A percentile compares a stretch with the other conserved stretches of the same genome.
Conservation (phyloP, 2,113 vertebrate species). For the Manacus vitellinus region DNA sequence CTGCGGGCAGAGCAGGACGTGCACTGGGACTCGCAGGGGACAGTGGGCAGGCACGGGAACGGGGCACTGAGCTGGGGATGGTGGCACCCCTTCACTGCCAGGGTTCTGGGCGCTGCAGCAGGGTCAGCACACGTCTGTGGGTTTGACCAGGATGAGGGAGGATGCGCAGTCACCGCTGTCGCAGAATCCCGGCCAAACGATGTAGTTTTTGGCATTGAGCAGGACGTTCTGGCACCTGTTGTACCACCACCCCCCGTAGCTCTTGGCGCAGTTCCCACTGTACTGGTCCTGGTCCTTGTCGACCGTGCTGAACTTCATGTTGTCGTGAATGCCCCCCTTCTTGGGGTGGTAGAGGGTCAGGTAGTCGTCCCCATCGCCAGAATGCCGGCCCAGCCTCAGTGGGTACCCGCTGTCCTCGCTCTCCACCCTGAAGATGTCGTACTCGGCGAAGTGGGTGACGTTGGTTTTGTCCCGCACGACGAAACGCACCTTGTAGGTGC, state of each 20-base stretch:
- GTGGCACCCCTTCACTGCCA: rapidly evolving
- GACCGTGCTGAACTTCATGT: constrained; percentile 59
- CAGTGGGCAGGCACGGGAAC: background rate
- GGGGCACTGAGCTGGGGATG: background rate
- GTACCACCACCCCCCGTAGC: constrained; percentile 70
- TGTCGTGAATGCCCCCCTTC: constrained; percentile 54
- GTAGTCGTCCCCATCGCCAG: constrained; percentile 15
- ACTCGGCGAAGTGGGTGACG: constrained; percentile 42
- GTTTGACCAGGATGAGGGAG: constrained; percentile 67
- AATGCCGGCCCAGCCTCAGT: constrained; percentile 9
- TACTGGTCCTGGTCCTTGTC: constrained; percentile 69
- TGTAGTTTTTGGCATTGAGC: constrained; percentile 50
- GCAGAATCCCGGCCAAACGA: constrained; percentile 48
- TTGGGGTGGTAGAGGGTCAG: constrained; percentile 38
- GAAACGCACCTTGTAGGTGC: constrained; percentile 71
- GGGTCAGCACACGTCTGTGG: constrained; percentile 58
- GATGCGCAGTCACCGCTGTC: background rate
- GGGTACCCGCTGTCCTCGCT: constrained; percentile 48
- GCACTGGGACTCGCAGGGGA: background rate
- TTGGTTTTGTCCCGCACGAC: constrained; percentile 26
- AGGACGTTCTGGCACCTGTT: constrained; percentile 50
- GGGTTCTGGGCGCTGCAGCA: background rate
- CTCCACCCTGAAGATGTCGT: constrained; percentile 64
- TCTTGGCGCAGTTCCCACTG: constrained; percentile 23
- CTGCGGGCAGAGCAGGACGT: background rate